Evolutionary conservation across 2,797 vertebrate species (phyloP).

Genomic region (Menidia menidia): DNA sequence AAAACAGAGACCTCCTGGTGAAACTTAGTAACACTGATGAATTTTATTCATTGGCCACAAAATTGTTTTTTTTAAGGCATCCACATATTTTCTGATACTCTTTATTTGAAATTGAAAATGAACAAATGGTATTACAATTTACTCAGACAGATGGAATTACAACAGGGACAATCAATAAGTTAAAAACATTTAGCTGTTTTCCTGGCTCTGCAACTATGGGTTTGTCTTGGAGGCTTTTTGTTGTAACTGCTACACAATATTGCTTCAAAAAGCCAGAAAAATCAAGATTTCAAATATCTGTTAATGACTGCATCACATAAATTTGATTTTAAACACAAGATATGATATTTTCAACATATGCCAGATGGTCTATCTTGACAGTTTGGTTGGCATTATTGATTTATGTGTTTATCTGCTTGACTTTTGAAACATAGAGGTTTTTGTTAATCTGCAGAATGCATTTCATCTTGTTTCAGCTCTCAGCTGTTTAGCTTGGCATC

Average conservation of each 20-base stretch:
- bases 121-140: slow-evolving; percentile 71
- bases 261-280: slow-evolving; percentile 81
- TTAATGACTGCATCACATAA: slow-evolving; percentile 79
- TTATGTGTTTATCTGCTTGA: slow-evolving; percentile 77
- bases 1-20: slow-evolving; percentile 2
- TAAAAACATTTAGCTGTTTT: slow-evolving; percentile 71
- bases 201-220: slow-evolving; percentile 75
- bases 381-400: slow-evolving; percentile 75
- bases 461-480: slow-evolving; percentile 75
- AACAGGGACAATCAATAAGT: slow-evolving; percentile 77
- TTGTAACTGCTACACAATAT: slow-evolving; percentile 84
- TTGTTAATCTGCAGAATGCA: slow-evolving; percentile 69
- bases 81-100: slow-evolving; percentile 54
- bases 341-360: slow-evolving; percentile 81
- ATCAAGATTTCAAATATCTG: slow-evolving; percentile 82
- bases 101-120: slow-evolving; percentile 70
- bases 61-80: slow-evolving; percentile 52
- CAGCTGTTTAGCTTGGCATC: slow-evolving; percentile 74
- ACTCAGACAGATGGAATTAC: slow-evolving; percentile 72
- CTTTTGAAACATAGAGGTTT: slow-evolving; percentile 64
- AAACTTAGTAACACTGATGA: not conserved
- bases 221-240: slow-evolving; percentile 73
- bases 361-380: slow-evolving; percentile 87
- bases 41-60: slow-evolving; percentile 32
- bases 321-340: slow-evolving; percentile 84